phyloP scores from a whole-genome alignment of 2,888 invertebrate species.

The Marronus borbonicus region DNA sequence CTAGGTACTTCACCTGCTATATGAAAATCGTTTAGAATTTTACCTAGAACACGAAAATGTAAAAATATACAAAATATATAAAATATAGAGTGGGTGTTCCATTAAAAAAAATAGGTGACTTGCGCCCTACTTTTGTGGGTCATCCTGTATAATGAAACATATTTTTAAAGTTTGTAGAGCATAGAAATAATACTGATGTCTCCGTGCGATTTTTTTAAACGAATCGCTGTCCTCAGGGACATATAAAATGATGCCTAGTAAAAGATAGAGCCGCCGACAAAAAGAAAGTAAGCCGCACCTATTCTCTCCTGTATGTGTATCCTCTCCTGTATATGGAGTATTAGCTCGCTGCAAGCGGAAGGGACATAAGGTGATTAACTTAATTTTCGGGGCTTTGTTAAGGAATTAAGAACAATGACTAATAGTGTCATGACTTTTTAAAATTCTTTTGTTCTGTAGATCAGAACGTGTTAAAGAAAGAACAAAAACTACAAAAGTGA shows the following conservation, averaged over 20 bases:
- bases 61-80: no score
- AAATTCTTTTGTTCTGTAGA: background rate
- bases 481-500: background rate
- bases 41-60: no score
- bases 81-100: no score
- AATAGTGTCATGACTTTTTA: constrained; percentile 1
- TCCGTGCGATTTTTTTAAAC: no score
- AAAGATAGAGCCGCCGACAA: constrained; percentile 9
- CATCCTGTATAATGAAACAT: no score
- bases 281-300: constrained; percentile 34
- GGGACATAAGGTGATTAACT: constrained; percentile 10
- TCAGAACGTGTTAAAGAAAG: background rate
- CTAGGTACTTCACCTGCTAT: no score
- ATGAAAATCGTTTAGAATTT: no score
- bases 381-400: constrained; percentile 6
- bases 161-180: no score
- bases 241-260: constrained; percentile 15
- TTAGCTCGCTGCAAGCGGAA: constrained; percentile 16
- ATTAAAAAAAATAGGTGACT: no score
- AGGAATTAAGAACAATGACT: constrained; percentile 23
- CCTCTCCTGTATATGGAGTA: background rate
- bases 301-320: background rate
- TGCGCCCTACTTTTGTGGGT: no score
- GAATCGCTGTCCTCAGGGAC: background rate
- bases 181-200: no score